Conservation (phyloP, 2,113 vertebrate species). For the Acinonyx jubatus region DNA sequence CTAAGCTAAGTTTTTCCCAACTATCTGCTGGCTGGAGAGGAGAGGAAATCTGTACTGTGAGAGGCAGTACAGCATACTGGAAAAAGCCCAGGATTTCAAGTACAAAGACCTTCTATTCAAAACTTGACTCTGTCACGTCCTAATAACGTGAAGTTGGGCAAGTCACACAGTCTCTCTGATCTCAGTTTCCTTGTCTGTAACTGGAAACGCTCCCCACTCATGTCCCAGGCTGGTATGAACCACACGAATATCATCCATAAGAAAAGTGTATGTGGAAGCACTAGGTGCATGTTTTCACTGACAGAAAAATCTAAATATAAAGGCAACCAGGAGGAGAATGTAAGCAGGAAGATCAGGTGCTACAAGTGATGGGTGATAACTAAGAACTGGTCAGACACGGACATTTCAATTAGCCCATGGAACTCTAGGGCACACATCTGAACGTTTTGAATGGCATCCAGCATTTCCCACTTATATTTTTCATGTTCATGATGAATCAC, state of each 20-base stretch:
- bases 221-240: background rate
- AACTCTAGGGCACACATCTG: background rate
- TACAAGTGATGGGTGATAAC: background rate
- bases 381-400: background rate
- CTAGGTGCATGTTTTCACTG: too few relatives aligned
- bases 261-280: background rate
- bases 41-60: background rate
- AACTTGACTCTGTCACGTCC: background rate
- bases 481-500: background rate
- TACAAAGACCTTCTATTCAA: background rate
- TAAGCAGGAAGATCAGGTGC: background rate
- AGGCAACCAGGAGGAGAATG: background rate
- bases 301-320: background rate
- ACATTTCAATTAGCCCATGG: background rate
- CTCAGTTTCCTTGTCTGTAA: background rate
- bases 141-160: background rate
- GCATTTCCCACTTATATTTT: background rate
- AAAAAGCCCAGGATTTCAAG: background rate
- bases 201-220: background rate
- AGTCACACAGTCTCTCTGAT: background rate
- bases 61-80: background rate
- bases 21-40: background rate
- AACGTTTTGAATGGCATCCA: background rate
- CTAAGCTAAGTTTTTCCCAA: background rate
- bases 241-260: background rate